Conservation (phyloP, 2,113 vertebrate species). For the Prolemur simus region DNA sequence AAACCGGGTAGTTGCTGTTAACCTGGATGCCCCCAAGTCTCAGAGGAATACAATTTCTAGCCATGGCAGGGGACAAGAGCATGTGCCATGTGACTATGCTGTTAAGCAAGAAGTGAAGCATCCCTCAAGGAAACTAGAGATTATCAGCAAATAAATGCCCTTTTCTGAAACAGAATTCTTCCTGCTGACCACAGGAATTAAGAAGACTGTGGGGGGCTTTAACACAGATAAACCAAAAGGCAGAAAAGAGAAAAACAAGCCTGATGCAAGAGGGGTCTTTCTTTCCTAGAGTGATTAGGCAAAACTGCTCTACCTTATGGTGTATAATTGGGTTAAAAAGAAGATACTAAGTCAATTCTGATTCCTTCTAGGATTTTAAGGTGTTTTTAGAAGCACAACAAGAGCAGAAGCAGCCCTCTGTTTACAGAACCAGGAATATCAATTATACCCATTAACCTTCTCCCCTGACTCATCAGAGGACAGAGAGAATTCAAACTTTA, state of each 20-base stretch:
- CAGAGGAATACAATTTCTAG: not conserved
- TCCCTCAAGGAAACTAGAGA: not conserved
- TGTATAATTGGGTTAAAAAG: slow-evolving; percentile 47
- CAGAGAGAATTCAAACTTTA: not conserved
- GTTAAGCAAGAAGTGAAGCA: not conserved
- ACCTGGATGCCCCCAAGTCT: slow-evolving; percentile 32
- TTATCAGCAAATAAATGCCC: slow-evolving; percentile 31
- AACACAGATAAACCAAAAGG: not conserved
- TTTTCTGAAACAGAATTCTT: slow-evolving; percentile 52
- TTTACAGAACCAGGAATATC: not conserved
- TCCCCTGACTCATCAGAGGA: not conserved
- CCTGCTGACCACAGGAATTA: slow-evolving; percentile 53
- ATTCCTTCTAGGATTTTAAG: not conserved
- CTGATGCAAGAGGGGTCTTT: slow-evolving; percentile 32
- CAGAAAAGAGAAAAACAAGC: slow-evolving; percentile 65
- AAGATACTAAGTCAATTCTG: not conserved
- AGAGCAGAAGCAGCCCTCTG: not conserved
- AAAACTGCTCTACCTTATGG: slow-evolving; percentile 40
- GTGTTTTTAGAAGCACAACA: not conserved
- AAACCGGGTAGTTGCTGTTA: slow-evolving; percentile 52
- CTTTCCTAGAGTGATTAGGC: slow-evolving; percentile 2
- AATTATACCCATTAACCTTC: not conserved
- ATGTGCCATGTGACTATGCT: not conserved
- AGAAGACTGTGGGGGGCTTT: not conserved
- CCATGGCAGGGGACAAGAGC: not conserved